Evolutionary conservation across 2,797 vertebrate genomes (phyloP), one percentile per base, ranked within the genome.

Genomic region (Podarcis siculus): DNA sequence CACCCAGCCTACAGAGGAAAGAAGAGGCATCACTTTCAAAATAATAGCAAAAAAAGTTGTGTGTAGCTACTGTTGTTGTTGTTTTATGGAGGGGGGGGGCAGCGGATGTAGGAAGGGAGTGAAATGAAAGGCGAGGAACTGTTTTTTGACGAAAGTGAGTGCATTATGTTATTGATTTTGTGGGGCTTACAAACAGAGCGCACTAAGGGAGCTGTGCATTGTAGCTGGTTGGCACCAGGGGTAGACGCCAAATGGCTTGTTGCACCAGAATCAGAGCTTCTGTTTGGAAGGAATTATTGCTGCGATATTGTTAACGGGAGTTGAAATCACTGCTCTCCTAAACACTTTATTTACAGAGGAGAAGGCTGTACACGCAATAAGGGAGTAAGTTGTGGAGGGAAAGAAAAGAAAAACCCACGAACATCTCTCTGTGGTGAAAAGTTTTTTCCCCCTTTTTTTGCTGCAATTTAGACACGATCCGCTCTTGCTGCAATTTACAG

Each of bases 301-400:
- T 91, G 73, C 39, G 86, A 88, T 55, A 55, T 71, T 87, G 39
- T 86, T 89, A 87, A 91, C 71, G 85, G 55, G 87, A 0, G 25
- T 82, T 80, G 86, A 92, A 92, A n/a, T 79, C 87, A 90, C 86
- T 83, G 67, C 17, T 77, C 89, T 15, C 19, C 87, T 90, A 92
- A 86, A 86, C 85, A 89, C 32, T 71, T 2, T 45, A 10, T 86
- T 91, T 83, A 66, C 89, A 90, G 83, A 83, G 94, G 86, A 86
- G 42, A 37, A 39, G 13, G 30, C 37, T 39, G 32, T n/a, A 78
- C 49, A 17, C 23, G 21, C 2, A 66, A 25, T 37, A 8, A 19
- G 35, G 7, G 9, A 79, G 35, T 42, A 39, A 39, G 4, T 83
- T 69, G 4, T 10, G 12, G 32, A 25, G 15, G 15, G 2, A 21